Conservation (phyloP, 2,797 vertebrate genomes). For the Xerus rutilus region DNA sequence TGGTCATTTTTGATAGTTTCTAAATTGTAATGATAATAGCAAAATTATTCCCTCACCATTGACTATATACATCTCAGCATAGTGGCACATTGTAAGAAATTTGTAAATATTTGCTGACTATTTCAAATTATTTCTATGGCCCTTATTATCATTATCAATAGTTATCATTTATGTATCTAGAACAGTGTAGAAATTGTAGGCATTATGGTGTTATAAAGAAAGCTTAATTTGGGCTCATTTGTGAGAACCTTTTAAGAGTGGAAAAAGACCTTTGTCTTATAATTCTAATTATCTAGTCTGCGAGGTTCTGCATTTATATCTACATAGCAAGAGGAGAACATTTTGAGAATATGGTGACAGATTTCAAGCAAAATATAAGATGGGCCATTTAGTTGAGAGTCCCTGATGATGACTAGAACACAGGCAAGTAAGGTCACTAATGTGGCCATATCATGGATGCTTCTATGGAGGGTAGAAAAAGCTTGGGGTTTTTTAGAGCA, state of each 20-base stretch:
- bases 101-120: constrained; percentile 14
- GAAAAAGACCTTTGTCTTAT: not conserved
- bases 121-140: constrained; percentile 20
- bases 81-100: not conserved
- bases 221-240: not conserved
- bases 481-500: not conserved
- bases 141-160: not conserved
- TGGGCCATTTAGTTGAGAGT: not conserved
- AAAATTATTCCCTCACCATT: not conserved
- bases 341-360: not conserved
- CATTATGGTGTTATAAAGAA: not conserved
- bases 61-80: not conserved
- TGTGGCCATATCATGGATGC: not conserved
- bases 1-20: not conserved
- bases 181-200: not conserved
- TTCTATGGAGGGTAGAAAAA: not conserved
- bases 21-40: not conserved
- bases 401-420: not conserved
- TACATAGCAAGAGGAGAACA: not conserved
- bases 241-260: not conserved
- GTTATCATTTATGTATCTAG: not conserved
- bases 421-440: not conserved
- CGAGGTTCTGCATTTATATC: not conserved
- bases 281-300: not conserved
- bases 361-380: not conserved